Percentiles rank a stretch among this genome's conserved stretches.
phyloP scores from a whole-genome alignment of 1,140 invertebrate species.

The Cardiocondyla obscurior region DNA sequence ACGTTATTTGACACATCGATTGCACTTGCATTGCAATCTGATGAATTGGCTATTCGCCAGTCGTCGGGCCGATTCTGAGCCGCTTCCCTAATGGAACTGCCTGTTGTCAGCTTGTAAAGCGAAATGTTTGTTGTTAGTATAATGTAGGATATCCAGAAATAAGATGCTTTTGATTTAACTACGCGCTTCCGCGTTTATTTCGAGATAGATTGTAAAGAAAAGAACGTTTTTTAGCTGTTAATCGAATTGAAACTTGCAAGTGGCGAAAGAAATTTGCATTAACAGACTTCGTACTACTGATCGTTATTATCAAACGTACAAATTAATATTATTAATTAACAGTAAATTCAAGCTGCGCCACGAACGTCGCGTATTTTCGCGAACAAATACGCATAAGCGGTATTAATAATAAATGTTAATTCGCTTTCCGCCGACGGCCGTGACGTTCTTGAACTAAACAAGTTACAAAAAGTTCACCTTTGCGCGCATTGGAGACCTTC shows the following conservation, averaged over 20 bases:
- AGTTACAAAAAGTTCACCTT: slow-evolving; percentile 9
- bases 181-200: slow-evolving; percentile 15
- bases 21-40: slow-evolving; percentile 30
- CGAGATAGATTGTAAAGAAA: not conserved
- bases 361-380: not conserved
- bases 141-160: not conserved
- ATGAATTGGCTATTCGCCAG: slow-evolving; percentile 51
- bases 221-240: not conserved
- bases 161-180: not conserved
- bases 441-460: slow-evolving; percentile 14
- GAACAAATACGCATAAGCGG: not conserved
- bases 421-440: not conserved
- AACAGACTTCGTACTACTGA: not conserved
- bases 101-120: slow-evolving; percentile 4
- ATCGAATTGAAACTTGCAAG: not conserved
- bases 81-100: slow-evolving; percentile 42
- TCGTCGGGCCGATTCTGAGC: slow-evolving; percentile 7
- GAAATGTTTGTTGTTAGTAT: slow-evolving; percentile 34
- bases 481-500: not conserved
- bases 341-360: not conserved
- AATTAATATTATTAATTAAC: not conserved
- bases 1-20: slow-evolving; percentile 24
- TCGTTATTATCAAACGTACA: not conserved
- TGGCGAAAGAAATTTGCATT: not conserved
- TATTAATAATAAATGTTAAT: not conserved